Base-by-base conservation (phyloP, 1,140 invertebrate species). In the Pectinophora gossypiella region DNA sequence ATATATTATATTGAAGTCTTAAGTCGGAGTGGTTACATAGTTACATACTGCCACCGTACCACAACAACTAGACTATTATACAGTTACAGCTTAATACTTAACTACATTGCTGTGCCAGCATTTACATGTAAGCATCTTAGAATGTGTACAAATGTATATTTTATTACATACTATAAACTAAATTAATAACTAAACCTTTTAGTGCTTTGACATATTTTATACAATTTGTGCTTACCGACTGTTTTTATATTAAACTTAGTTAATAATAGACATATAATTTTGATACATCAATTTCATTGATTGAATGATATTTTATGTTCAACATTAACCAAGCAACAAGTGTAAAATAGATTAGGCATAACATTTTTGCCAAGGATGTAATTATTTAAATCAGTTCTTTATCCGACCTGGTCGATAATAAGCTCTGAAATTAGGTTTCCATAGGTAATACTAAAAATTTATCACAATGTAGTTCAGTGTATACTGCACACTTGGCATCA, bases 131-230 rank as follows among this genome's bases (percentile, higher is more conserved):
- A n/a, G n/a, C n/a, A n/a, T n/a, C n/a, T n/a, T n/a, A n/a, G n/a
- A n/a, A n/a, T 12, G 27, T 32, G 27, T 32, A 32, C 27, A 32
- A 32, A 40, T 40, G 1, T 12, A 15, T 40, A 40, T 40, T 40
- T 6, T 18, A 10, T 40, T 40, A 27, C 23, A 6, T 6, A 27
- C 15, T 40, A 15, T 15, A 6, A 40, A 40, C 16, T 16, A 16
- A 40, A 40, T 40, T 40, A 56, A 56, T 48, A 59, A 55, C 22
- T 50, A 22, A 36, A 40, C n/a, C 23, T 16, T 2, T 64, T 68
- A 72, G 73, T 76, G 73, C 68, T 61, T 47, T 52, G 59, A 16
- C 32, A 53, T 19, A 61, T 63, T 38, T 50, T 54, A 44, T 51
- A 61, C 55, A 59, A 59, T 40, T 66, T 69, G 68, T 68, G 68